Percentiles rank a stretch among this genome's conserved stretches.
Conservation (phyloP, 2,797 vertebrate genomes). For the Characodon lateralis region DNA sequence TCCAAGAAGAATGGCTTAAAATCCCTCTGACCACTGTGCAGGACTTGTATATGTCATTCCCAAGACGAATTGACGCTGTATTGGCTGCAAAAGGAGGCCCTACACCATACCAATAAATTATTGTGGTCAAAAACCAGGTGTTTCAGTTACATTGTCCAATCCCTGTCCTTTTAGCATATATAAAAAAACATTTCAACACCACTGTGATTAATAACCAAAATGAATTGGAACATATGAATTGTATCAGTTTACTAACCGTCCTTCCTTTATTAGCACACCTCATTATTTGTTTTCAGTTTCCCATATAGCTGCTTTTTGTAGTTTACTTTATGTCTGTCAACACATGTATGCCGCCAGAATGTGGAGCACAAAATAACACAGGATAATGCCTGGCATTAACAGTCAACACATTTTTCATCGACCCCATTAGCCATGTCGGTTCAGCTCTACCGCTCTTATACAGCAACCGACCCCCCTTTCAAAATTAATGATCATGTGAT, state of each 20-base stretch:
- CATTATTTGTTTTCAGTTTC: conserved; percentile 29
- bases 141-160: too few species aligned
- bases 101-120: too few species aligned
- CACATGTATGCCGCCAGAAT: conserved; percentile 41
- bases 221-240: background rate
- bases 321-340: conserved; percentile 35
- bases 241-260: too few species aligned
- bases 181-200: background rate
- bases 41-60: too few species aligned
- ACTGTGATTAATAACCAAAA: background rate
- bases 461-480: conserved; percentile 34
- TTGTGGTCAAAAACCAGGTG: too few species aligned
- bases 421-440: conserved; percentile 64
- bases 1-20: too few species aligned
- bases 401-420: conserved; percentile 55
- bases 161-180: background rate
- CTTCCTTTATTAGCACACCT: background rate
- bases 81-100: too few species aligned
- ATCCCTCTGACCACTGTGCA: too few species aligned
- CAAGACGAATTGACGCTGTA: too few species aligned
- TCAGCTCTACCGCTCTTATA: conserved; percentile 57
- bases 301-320: conserved; percentile 19
- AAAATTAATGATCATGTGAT: conserved; percentile 73
- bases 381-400: conserved; percentile 48
- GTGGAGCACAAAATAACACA: conserved; percentile 18